Percentiles rank a stretch among this genome's conserved stretches.
Conservation (phyloP, 2,113 vertebrate species). For the Talpa occidentalis region DNA sequence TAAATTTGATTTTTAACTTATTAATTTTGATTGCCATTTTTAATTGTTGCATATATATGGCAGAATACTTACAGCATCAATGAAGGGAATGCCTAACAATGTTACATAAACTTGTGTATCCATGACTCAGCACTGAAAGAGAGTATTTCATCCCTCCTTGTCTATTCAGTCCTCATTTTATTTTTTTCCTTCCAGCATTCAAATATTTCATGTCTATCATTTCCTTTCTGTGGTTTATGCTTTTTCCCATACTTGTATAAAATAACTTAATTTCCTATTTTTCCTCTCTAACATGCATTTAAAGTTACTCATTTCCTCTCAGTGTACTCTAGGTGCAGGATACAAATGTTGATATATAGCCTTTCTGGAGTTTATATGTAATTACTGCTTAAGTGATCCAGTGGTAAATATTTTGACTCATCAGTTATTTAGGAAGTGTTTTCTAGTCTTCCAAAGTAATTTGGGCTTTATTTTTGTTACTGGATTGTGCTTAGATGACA, state of each 20-base stretch:
- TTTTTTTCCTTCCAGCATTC: background rate
- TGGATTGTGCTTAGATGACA: background rate
- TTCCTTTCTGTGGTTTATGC: background rate
- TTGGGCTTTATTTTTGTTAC: background rate
- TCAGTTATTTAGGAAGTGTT: background rate
- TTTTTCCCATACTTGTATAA: background rate
- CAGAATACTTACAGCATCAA: background rate
- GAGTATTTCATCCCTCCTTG: background rate
- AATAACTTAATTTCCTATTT: background rate
- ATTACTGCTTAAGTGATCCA: background rate
- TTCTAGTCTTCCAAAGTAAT: background rate
- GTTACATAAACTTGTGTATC: background rate
- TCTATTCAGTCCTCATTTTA: background rate
- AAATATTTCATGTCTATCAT: background rate
- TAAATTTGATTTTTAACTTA: background rate
- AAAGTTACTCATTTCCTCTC: background rate
- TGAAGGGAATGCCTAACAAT: background rate
- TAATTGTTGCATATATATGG: background rate
- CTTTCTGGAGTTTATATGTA: background rate
- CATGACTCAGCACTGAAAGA: background rate
- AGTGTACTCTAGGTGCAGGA: background rate
- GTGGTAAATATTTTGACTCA: background rate
- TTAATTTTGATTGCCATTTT: background rate
- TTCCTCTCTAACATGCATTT: background rate
- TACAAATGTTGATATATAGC: background rate